A percentile compares a stretch with the other conserved stretches of the same genome.
Conservation (phyloP, 2,888 invertebrate genomes). For the Heliconius ismenius region DNA sequence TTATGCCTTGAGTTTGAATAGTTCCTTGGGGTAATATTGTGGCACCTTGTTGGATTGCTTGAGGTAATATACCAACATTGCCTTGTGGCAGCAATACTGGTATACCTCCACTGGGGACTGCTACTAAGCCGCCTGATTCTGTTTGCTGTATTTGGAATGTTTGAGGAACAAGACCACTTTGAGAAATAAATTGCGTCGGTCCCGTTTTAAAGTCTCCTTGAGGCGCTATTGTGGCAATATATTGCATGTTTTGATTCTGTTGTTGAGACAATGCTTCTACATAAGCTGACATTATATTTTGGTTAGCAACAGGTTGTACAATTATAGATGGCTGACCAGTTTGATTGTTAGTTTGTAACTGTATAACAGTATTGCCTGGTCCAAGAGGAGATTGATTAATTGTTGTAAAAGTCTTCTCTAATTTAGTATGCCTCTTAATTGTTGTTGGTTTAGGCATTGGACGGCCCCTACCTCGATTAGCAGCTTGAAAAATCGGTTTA, state of each 20-base stretch:
- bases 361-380: conserved; percentile 79
- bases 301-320: conserved; percentile 84
- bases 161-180: conserved; percentile 80
- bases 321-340: conserved; percentile 85
- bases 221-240: conserved; percentile 86
- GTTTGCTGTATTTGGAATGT: conserved; percentile 84
- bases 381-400: conserved; percentile 75
- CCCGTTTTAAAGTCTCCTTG: conserved; percentile 82
- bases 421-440: conserved; percentile 75
- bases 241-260: conserved; percentile 87
- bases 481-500: conserved; percentile 76
- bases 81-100: conserved; percentile 81
- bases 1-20: conserved; percentile 76
- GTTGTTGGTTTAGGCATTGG: conserved; percentile 75
- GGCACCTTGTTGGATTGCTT: conserved; percentile 79
- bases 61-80: conserved; percentile 78
- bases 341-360: conserved; percentile 80
- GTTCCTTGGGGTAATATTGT: conserved; percentile 83
- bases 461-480: conserved; percentile 71
- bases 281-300: conserved; percentile 84
- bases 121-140: conserved; percentile 82
- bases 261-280: conserved; percentile 87
- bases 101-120: conserved; percentile 82
- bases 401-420: conserved; percentile 75
- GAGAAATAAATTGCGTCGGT: conserved; percentile 80